A percentile compares a stretch with the other conserved stretches of the same genome.
Conservation (phyloP, 2,113 vertebrate species). For the Fregata magnificens region DNA sequence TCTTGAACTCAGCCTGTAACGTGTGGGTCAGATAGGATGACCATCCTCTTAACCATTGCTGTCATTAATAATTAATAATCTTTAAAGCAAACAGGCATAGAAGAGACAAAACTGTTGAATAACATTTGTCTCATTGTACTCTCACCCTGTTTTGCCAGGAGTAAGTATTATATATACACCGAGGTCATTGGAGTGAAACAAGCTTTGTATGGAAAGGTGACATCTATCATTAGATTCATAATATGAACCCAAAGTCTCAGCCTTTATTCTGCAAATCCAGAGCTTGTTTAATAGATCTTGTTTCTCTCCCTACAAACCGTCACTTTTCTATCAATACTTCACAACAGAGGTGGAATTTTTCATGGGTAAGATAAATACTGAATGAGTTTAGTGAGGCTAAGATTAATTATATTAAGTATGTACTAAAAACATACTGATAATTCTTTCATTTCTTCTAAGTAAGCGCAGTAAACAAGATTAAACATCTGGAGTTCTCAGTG, state of each 20-base stretch:
- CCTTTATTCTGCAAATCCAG: not conserved
- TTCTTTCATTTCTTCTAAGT: not conserved
- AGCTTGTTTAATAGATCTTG: not conserved
- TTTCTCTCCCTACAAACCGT: not conserved
- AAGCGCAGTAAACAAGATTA: not conserved
- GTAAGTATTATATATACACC: not conserved
- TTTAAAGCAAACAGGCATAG: not conserved
- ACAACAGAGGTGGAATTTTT: not conserved
- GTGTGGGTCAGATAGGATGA: not conserved
- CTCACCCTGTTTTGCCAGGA: not conserved
- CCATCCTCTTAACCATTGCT: not conserved
- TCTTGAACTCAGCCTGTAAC: not conserved
- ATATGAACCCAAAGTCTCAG: not conserved
- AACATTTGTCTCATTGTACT: not conserved
- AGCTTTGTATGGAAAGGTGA: not conserved
- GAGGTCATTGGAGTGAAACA: not conserved
- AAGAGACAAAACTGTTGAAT: not conserved
- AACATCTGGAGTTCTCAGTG: not conserved
- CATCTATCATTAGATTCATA: not conserved
- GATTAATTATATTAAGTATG: not conserved
- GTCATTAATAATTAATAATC: not conserved
- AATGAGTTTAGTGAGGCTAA: not conserved
- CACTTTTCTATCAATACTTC: not conserved
- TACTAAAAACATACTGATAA: not conserved
- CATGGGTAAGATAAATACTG: not conserved